Evolutionary conservation across 2,888 invertebrate genomes (phyloP), one percentile per base, ranked within the genome.

Genomic region (Cerceris rybyensis): DNA sequence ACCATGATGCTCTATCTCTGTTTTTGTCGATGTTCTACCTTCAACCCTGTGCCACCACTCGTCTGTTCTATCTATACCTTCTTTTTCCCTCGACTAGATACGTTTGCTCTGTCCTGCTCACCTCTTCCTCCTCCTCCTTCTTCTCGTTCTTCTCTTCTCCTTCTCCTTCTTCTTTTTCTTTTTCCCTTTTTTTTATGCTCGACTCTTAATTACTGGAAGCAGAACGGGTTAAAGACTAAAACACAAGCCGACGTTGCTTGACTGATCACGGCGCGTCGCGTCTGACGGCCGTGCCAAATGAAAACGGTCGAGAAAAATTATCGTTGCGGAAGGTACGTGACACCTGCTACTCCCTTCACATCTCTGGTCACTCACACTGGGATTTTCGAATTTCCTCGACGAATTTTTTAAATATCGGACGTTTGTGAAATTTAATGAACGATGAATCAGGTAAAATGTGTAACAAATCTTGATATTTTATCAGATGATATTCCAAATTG

Each of bases 201-300:
- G 74, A 81, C 79, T 86, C 87, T 86, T 87, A 88, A 86, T 89
- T 87, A 87, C 85, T 88, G 83, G 83, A 88, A 88, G 85, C 86
- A 83, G 85, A 87, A 87, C 87, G 87, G 78, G 85, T 88, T 88
- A 84, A 86, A 86, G 83, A 87, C 81, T 81, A 86, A 86, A 88
- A 88, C 86, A 83, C 83, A 83, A 85, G 83, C 83, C 84, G 86
- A 87, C 85, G 83, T 84, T 80, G 84, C 77, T 80, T 89, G 90
- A 89, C 86, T 89, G 89, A 89, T 89, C 88, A 88, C 83, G 81
- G 83, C 81, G 77, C 82, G 84, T 82, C 83, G 74, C 81, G 80
- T 82, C 85, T 89, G 89, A 89, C 87, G 83, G 80, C 82, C 84
- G 85, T 83, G 84, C 84, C 85, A 80, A 85, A 86, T 87, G 83